Evolutionary conservation across 1,140 invertebrate genomes (phyloP).

Genomic region (Megathymus violae): DNA sequence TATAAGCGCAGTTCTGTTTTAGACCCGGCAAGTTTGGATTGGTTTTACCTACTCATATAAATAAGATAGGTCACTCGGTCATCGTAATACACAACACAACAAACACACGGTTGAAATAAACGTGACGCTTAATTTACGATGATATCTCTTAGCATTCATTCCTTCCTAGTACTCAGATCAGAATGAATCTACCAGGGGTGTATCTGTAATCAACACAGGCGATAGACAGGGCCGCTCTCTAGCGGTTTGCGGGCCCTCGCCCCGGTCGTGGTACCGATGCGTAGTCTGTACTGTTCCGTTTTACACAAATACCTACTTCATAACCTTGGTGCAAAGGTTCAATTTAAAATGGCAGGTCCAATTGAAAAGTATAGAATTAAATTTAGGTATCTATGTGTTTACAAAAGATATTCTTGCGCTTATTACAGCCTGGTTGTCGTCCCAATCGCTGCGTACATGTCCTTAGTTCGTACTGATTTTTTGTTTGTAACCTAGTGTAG

Average conservation of each 20-base stretch:
- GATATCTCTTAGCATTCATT: conserved; percentile 6
- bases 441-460: no score
- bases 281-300: neutral
- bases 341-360: neutral
- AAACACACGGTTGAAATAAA: neutral
- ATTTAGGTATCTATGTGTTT: neutral
- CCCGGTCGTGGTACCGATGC: no score
- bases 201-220: conserved; percentile 29
- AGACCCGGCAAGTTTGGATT: no score
- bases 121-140: neutral
- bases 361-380: neutral
- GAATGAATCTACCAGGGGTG: conserved; percentile 27
- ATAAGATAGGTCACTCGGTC: neutral
- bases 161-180: conserved; percentile 27
- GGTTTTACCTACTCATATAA: no score
- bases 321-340: neutral
- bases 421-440: conserved; percentile 31
- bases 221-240: conserved; percentile 21
- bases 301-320: no score
- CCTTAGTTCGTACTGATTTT: no score
- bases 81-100: no score
- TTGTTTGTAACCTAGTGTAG: no score
- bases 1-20: no score
- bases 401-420: conserved; percentile 12
- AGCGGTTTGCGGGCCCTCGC: conserved; percentile 26